Evolutionary conservation across 2,113 vertebrate species (phyloP), one percentile per base, ranked within the genome.

Genomic region (Labrus mixtus): DNA sequence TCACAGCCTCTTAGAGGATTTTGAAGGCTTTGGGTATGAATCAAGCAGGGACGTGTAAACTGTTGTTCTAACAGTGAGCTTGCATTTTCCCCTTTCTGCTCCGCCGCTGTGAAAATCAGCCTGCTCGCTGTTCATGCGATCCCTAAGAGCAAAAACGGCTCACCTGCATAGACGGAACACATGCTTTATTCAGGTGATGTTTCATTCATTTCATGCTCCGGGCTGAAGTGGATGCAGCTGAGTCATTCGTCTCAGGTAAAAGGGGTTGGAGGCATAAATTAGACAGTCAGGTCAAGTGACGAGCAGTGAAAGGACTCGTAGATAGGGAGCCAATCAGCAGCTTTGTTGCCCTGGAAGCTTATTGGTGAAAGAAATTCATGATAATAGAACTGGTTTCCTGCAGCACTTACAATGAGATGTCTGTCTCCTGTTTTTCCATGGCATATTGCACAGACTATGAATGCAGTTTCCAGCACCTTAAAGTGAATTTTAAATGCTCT

Each of bases 161-260:
- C 90, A 91, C 87, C 88, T 91, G 88, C 74, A 54, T 16, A 54
- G 29, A 73, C 37, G 11, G 72, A 88, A 20, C 68, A 54, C 79
- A 73, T 63, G 73, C 78, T 89, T 87, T 81, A 90, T 89, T 87
- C 88, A 89, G 84, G 79, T 73, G 82, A 67, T 83, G 81, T 71
- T 67, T 82, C 84, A 76, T 86, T 89, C 68, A 87, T 81, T 63
- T 43, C 56, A 65, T 7, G 67, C 80, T 81, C 25, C 57, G 59
- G 82, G 73, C 70, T 91, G 73, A 86, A 90, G 86, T 90, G 82
- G 86, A 75, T 84, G 83, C 87, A 92, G 91, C 90, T 90, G 89
- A 93, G 68, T 76, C 88, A 74, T 86, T 80, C 33, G 20, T 78
- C 59, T 79, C 73, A 66, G 82, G 81, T 83, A 68, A 62, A 54